A percentile compares a stretch with the other conserved stretches of the same genome.
phyloP scores from a whole-genome alignment of 2,888 invertebrate genomes.

The Belgica antarctica region DNA sequence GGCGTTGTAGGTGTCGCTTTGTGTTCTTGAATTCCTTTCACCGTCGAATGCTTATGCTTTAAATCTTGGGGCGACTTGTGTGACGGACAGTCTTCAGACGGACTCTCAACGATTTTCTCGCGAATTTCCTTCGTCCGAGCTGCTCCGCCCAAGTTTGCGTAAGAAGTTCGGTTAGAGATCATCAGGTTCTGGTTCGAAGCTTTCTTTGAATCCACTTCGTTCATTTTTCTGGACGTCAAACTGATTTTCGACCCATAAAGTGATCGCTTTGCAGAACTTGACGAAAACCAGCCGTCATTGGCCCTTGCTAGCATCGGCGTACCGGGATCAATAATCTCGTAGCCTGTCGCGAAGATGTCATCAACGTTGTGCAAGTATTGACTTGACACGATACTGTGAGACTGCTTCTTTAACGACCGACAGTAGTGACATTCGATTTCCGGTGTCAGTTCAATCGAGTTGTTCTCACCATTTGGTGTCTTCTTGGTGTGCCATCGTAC shows the following conservation, averaged over 20 bases:
- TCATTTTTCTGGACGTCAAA: conserved; percentile 27
- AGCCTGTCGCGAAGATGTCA: conserved; percentile 62
- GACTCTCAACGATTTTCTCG: conserved; percentile 56
- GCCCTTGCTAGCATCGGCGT: conserved; percentile 66
- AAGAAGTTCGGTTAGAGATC: conserved; percentile 42
- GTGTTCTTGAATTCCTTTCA: background rate
- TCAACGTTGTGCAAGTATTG: conserved; percentile 66
- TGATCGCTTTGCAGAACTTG: conserved; percentile 50
- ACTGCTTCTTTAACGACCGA: conserved; percentile 49
- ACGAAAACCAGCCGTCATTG: conserved; percentile 62
- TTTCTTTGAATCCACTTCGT: conserved; percentile 37
- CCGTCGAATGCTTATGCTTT: background rate
- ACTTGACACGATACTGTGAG: conserved; percentile 57
- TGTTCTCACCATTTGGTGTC: conserved; percentile 50
- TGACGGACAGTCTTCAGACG: conserved; percentile 58
- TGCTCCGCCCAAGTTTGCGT: conserved; percentile 33
- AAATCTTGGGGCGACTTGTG: conserved; percentile 58
- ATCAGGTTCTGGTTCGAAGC: conserved; percentile 44
- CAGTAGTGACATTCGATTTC: conserved; percentile 49
- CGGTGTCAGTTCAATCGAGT: conserved; percentile 5
- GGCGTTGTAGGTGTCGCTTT: conserved; percentile 32
- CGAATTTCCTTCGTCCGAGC: conserved; percentile 54
- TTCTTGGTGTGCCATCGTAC: conserved; percentile 69
- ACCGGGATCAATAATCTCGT: conserved; percentile 66
- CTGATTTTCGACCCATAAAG: conserved; percentile 43